Evolutionary conservation across 2,113 vertebrate genomes (phyloP).

Genomic region (Eubucco bourcierii): DNA sequence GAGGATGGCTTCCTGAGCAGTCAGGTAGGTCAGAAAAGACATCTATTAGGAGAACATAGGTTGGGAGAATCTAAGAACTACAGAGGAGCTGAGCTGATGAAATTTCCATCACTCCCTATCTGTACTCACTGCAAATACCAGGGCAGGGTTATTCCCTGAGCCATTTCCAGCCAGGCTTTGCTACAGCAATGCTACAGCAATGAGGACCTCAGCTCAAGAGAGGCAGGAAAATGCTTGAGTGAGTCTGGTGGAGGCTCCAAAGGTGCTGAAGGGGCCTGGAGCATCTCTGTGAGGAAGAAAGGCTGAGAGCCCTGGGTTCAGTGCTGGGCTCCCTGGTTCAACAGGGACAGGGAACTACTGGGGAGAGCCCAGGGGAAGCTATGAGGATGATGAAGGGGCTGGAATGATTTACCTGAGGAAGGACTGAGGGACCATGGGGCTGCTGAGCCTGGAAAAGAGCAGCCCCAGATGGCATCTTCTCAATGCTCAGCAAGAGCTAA

Average conservation of each 20-base stretch:
- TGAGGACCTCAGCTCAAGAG: too few relatives aligned
- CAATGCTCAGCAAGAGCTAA: too few relatives aligned
- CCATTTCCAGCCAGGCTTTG: not conserved
- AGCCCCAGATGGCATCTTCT: too few relatives aligned
- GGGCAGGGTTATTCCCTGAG: not conserved
- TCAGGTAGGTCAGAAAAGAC: not conserved
- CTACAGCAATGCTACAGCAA: not conserved
- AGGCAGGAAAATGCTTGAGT: too few relatives aligned
- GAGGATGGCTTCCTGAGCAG: not conserved
- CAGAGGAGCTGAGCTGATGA: fast-evolving
- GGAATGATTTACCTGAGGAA: too few relatives aligned
- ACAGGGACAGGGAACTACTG: too few relatives aligned
- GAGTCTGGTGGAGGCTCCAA: too few relatives aligned
- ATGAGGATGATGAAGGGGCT: too few relatives aligned
- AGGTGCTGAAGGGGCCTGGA: too few relatives aligned
- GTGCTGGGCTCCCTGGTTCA: too few relatives aligned
- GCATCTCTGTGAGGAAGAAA: not conserved
- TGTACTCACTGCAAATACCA: fast-evolving
- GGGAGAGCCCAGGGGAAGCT: too few relatives aligned
- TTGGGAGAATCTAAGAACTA: not conserved
- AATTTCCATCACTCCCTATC: not conserved
- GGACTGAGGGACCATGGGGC: not conserved
- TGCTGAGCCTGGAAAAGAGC: not conserved
- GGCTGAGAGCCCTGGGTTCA: not conserved
- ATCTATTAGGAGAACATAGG: fast-evolving